Conservation (phyloP, 2,113 vertebrate species). For the Gallinago jamesoni region DNA sequence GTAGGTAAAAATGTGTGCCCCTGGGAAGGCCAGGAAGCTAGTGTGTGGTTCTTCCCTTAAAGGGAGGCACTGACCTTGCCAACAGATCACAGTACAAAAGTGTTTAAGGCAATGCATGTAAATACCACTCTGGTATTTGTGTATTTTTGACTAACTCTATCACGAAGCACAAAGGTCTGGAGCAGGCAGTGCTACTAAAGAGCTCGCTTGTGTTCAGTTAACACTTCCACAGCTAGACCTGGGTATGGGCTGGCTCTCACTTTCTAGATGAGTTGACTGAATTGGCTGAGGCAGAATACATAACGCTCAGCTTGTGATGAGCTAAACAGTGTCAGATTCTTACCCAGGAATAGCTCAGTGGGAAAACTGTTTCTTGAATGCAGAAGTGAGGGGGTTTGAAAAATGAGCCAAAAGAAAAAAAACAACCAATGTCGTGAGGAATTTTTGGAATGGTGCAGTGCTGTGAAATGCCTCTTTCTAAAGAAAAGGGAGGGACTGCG, state of each 20-base stretch:
- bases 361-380: neutral
- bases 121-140: neutral
- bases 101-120: neutral
- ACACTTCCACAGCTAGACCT: neutral
- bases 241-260: neutral
- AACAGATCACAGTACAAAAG: neutral
- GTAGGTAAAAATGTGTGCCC: neutral
- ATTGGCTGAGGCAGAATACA: neutral
- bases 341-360: neutral
- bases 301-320: neutral
- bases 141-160: neutral
- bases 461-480: neutral
- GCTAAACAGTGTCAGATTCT: neutral
- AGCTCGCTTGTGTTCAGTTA: neutral
- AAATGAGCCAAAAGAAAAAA: neutral
- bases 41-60: neutral
- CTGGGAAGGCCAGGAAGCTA: neutral
- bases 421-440: neutral
- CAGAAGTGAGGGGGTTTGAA: neutral
- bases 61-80: constrained; percentile 33
- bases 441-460: neutral
- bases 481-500: neutral
- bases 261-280: neutral
- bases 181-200: neutral
- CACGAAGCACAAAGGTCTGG: neutral